Evolutionary conservation across 1,140 invertebrate species (phyloP).

Genomic region (Cardiocondyla obscurior): DNA sequence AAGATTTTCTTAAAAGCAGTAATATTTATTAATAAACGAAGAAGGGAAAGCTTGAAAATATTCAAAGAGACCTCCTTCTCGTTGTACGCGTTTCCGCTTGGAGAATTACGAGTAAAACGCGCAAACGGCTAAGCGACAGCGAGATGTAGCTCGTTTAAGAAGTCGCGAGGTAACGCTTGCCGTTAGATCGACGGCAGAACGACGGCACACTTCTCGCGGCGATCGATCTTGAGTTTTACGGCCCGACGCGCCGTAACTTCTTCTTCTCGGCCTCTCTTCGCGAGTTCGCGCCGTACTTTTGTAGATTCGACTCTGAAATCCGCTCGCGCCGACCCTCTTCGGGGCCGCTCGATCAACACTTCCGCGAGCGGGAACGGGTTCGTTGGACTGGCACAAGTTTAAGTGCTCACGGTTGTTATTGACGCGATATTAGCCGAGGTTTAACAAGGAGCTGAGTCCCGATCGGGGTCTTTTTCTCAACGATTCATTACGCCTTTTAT

Average conservation of each 20-base stretch:
- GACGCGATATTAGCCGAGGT: conserved; percentile 6
- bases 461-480: too few relatives aligned
- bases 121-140: background rate
- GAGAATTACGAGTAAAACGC: background rate
- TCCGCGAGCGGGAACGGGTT: background rate
- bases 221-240: conserved; percentile 45
- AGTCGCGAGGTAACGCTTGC: conserved; percentile 36
- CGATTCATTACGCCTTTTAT: background rate
- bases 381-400: background rate
- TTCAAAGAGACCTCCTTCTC: too few relatives aligned
- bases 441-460: background rate
- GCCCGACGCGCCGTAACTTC: conserved; percentile 12
- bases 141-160: conserved; percentile 25
- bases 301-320: conserved; percentile 38
- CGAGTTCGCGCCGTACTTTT: conserved; percentile 3
- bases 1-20: too few relatives aligned
- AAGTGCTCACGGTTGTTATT: conserved; percentile 10
- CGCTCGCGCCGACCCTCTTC: background rate
- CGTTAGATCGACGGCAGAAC: conserved; percentile 36
- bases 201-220: conserved; percentile 18
- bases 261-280: background rate
- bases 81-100: conserved; percentile 13
- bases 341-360: conserved; percentile 7
- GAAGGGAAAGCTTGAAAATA: too few relatives aligned
- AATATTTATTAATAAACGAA: too few relatives aligned